A percentile compares a stretch with the other conserved stretches of the same genome.
phyloP scores from a whole-genome alignment of 2,888 invertebrate species.

The Patella pellucida region DNA sequence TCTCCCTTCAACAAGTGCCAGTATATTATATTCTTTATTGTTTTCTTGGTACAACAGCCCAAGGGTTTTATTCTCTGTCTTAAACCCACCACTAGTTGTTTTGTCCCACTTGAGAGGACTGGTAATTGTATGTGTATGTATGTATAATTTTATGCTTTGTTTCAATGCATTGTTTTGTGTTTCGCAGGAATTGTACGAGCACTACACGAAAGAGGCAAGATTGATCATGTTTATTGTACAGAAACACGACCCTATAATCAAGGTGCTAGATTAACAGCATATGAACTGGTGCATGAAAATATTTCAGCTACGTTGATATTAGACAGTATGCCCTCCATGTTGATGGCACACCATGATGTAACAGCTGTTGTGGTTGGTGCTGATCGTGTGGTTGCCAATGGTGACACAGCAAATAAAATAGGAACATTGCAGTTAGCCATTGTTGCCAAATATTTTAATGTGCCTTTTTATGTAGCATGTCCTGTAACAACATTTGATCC shows the following conservation, averaged over 20 bases:
- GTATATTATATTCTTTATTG: too few relatives aligned
- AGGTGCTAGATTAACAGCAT: conserved; percentile 89
- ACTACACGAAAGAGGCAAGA: conserved; percentile 76
- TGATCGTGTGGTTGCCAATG: conserved; percentile 94
- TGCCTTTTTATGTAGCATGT: conserved; percentile 96
- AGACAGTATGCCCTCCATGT: conserved; percentile 93
- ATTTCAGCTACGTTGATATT: conserved; percentile 93
- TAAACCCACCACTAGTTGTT: too few relatives aligned
- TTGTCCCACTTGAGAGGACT: too few relatives aligned
- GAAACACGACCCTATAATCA: conserved; percentile 99
- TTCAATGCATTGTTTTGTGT: background rate
- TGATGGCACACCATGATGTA: conserved; percentile 87
- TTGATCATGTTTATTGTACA: conserved; percentile 92
- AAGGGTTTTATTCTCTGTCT: too few relatives aligned
- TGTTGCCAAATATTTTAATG: conserved; percentile 87
- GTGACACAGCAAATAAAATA: conserved; percentile 99
- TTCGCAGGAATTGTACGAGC: conserved; percentile 83
- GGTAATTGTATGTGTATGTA: too few relatives aligned
- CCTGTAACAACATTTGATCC: conserved; percentile 91
- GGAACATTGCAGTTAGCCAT: conserved; percentile 87
- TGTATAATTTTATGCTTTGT: too few relatives aligned
- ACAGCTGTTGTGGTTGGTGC: conserved; percentile 97
- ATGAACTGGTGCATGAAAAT: conserved; percentile 85
- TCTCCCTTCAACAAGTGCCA: too few relatives aligned
- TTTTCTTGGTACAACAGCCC: too few relatives aligned